Evolutionary conservation across 2,113 vertebrate species (phyloP).

Genomic region (Solenodon paradoxus): DNA sequence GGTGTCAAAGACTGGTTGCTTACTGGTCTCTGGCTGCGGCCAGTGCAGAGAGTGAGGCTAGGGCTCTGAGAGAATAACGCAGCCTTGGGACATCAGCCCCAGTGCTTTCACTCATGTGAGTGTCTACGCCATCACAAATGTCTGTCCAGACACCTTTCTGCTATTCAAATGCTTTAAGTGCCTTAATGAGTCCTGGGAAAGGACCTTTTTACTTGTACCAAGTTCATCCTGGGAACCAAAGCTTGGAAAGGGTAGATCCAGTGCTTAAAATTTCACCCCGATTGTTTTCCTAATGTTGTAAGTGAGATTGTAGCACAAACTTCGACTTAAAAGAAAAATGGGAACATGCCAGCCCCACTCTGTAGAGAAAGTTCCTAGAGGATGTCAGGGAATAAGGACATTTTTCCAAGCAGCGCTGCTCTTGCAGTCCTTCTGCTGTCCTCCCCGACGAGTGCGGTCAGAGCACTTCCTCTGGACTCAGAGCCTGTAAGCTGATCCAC

Average conservation of each 20-base stretch:
- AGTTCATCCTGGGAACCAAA: background rate
- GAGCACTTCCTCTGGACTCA: background rate
- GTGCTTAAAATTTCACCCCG: background rate
- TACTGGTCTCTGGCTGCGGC: background rate
- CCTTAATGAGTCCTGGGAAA: background rate
- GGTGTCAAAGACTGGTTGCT: too few species aligned
- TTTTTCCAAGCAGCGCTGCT: background rate
- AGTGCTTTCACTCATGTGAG: background rate
- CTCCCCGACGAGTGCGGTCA: background rate
- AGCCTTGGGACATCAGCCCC: rapidly evolving
- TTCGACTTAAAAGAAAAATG: background rate
- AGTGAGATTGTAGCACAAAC: background rate
- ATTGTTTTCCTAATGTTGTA: background rate
- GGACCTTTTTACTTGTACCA: background rate
- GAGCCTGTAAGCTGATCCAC: background rate
- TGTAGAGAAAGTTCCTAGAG: background rate
- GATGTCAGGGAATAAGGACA: background rate
- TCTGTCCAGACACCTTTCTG: background rate
- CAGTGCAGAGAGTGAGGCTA: rapidly evolving
- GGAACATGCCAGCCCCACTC: background rate
- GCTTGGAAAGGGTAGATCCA: background rate
- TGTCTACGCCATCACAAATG: background rate
- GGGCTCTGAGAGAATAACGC: background rate
- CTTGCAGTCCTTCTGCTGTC: background rate
- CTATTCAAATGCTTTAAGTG: background rate